These are phyloP conservation scores for Aelia acuminata DNA, from an alignment of 2,888 invertebrate species.

Conservation along the genomic window DNA sequence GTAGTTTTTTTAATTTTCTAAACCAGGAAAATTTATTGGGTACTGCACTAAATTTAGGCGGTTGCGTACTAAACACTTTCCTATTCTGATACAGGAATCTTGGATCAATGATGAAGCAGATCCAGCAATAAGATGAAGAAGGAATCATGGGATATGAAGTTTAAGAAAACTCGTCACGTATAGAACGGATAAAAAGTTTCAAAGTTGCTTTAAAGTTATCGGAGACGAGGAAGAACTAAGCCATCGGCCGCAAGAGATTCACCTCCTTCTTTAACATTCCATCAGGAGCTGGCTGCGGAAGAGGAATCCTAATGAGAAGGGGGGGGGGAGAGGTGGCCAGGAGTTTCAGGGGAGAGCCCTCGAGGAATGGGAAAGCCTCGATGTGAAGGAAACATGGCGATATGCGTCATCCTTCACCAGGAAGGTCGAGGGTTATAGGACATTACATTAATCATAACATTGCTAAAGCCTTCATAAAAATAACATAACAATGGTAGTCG, in stretches of 20 bases:
- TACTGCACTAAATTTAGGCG: too few relatives aligned
- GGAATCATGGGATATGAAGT: not conserved
- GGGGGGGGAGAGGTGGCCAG: not conserved
- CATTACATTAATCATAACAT: too few relatives aligned
- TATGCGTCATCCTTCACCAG: not conserved
- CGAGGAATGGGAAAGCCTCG: not conserved
- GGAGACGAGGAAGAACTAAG: not conserved
- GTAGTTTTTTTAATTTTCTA: too few relatives aligned
- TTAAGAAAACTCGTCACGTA: not conserved
- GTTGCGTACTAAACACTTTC: too few relatives aligned
- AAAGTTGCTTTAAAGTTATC: not conserved
- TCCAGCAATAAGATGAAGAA: too few relatives aligned
- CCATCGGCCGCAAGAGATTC: not conserved
- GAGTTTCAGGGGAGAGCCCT: not conserved
- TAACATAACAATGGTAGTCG: not conserved
- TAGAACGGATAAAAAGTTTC: not conserved
- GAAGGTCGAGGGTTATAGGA: not conserved
- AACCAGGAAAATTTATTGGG: too few relatives aligned
- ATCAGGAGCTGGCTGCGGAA: not conserved
- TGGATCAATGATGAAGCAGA: too few relatives aligned
- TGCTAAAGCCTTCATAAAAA: too few relatives aligned
- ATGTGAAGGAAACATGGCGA: not conserved
- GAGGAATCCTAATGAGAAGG: not conserved
- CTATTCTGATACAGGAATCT: too few relatives aligned
- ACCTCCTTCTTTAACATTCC: conserved; percentile 4